phyloP scores from a whole-genome alignment of 1,140 invertebrate genomes.

The Tetramorium simillimum region DNA sequence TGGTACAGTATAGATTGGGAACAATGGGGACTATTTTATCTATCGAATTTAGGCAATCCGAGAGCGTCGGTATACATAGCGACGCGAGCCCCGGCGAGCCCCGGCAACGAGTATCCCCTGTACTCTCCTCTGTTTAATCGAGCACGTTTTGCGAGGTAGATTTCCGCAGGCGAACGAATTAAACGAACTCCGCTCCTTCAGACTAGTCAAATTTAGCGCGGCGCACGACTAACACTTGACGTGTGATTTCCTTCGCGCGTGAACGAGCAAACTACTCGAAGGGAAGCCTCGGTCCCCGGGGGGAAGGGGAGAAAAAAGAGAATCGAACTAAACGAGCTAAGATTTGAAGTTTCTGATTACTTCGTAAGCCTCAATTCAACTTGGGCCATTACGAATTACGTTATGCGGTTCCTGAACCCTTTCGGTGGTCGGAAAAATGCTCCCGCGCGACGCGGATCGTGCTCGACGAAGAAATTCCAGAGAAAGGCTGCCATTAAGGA shows the following conservation, averaged over 20 bases:
- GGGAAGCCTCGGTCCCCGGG: background rate
- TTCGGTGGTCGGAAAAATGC: constrained; percentile 3
- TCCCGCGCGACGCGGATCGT: background rate
- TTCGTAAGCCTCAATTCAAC: constrained; percentile 68
- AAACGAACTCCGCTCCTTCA: constrained; percentile 7
- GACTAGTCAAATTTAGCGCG: constrained; percentile 17
- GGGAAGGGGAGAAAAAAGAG: constrained; percentile 7
- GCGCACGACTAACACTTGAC: constrained; percentile 3
- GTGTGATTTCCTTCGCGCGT: constrained; percentile 2
- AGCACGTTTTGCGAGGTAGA: constrained; percentile 22
- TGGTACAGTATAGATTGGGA: background rate
- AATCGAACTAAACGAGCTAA: constrained; percentile 1
- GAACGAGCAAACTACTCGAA: constrained; percentile 24
- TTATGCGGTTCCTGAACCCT: constrained; percentile 55
- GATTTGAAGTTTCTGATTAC: constrained; percentile 66
- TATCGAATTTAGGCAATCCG: constrained; percentile 63
- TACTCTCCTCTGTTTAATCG: constrained; percentile 31
- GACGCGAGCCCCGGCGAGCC: background rate
- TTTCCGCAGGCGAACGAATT: constrained; percentile 7
- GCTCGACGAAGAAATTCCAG: constrained; percentile 3
- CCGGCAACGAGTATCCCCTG: background rate
- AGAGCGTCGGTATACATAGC: background rate
- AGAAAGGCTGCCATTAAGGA: constrained; percentile 40
- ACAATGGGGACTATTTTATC: constrained; percentile 34
- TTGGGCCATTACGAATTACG: constrained; percentile 67